Conservation (phyloP, 2,888 invertebrate genomes). For the Pollenia amentaria region DNA sequence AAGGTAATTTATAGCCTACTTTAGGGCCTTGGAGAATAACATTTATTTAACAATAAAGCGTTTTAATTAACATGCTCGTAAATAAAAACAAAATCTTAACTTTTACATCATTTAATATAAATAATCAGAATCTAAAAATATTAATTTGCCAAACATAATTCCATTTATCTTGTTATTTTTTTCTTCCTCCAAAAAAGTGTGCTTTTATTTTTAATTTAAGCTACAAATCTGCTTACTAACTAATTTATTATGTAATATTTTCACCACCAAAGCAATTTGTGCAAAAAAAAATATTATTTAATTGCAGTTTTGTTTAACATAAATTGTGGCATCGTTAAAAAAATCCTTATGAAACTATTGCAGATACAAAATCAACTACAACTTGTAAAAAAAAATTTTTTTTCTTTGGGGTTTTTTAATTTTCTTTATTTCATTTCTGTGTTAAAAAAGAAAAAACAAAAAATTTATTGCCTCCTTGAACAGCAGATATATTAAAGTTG, state of each 20-base stretch:
- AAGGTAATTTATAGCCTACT: neutral
- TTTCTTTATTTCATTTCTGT: constrained; percentile 36
- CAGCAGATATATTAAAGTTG: neutral
- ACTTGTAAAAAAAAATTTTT: neutral
- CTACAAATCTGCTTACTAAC: too few relatives aligned
- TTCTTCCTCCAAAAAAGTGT: too few relatives aligned
- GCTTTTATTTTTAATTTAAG: too few relatives aligned
- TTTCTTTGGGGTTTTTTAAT: constrained; percentile 10
- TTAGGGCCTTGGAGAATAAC: neutral
- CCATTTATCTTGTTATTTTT: too few relatives aligned
- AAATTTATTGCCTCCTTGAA: constrained; percentile 32
- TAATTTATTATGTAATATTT: neutral
- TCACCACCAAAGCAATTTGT: neutral
- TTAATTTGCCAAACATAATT: too few relatives aligned
- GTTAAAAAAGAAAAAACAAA: neutral
- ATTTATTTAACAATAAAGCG: neutral
- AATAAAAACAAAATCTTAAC: too few relatives aligned
- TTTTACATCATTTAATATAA: too few relatives aligned
- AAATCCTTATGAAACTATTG: neutral
- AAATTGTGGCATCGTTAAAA: constrained; percentile 9
- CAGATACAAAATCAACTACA: neutral
- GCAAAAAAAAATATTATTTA: neutral
- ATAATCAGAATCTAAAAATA: too few relatives aligned
- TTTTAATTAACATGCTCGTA: too few relatives aligned
- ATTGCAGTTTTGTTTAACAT: constrained; percentile 20